phyloP scores from a whole-genome alignment of 2,888 invertebrate genomes.

The Netelia inedita region DNA sequence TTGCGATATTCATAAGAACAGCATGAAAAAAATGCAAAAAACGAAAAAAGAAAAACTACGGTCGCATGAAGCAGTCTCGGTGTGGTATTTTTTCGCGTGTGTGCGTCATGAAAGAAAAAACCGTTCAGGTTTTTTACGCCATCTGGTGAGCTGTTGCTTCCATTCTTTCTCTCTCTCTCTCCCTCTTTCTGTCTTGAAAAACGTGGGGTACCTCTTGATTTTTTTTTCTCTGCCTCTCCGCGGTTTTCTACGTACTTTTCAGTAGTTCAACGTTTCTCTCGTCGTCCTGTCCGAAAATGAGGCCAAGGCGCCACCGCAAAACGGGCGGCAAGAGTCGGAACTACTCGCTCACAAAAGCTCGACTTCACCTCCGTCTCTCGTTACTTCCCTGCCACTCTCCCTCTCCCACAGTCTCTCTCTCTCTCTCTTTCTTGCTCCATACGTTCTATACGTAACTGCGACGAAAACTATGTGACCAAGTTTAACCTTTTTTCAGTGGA shows the following conservation, averaged over 20 bases:
- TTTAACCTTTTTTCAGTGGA: slow-evolving; percentile 49
- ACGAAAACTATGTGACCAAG: slow-evolving; percentile 50
- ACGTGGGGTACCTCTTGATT: slow-evolving; percentile 8
- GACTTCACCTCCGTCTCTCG: background rate
- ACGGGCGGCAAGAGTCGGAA: slow-evolving; percentile 1
- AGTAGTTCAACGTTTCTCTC: slow-evolving; percentile 47
- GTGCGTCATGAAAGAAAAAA: background rate
- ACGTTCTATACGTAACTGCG: background rate
- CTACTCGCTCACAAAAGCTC: background rate
- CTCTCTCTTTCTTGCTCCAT: background rate
- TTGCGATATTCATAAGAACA: background rate
- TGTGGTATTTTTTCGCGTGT: background rate
- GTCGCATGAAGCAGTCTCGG: background rate
- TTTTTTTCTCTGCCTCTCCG: slow-evolving; percentile 28
- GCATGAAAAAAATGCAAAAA: too few species aligned
- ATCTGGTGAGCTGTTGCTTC: background rate
- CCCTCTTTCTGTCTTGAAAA: background rate
- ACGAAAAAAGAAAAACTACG: background rate
- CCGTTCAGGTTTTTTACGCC: background rate
- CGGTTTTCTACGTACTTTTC: slow-evolving; percentile 47
- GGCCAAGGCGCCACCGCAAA: slow-evolving; percentile 44
- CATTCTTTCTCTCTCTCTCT: background rate
- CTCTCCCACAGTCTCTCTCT: background rate
- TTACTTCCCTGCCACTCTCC: background rate
- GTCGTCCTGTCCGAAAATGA: slow-evolving; percentile 32